phyloP scores from a whole-genome alignment of 2,113 vertebrate species.

The Chamaetylas fuelleborni region DNA sequence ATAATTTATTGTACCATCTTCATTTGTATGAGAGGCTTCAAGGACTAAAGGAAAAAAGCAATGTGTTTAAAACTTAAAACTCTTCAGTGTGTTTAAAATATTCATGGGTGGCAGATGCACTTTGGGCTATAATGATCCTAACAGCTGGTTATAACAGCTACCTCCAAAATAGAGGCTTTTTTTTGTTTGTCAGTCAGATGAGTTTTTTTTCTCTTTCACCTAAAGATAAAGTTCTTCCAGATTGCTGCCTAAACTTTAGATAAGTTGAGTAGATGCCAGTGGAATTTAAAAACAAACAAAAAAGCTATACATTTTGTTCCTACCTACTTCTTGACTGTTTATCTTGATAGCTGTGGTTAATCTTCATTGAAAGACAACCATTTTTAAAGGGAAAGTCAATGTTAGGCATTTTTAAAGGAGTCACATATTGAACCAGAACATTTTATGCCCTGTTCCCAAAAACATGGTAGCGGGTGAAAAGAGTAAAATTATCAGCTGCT shows the following conservation, averaged over 20 bases:
- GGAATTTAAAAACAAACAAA: not conserved
- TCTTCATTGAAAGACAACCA: not conserved
- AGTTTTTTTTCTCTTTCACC: not conserved
- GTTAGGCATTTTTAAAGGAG: rapidly evolving
- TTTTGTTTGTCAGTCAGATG: not conserved
- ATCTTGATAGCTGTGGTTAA: not conserved
- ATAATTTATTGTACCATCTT: not conserved
- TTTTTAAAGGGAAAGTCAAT: not conserved
- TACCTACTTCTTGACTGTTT: not conserved
- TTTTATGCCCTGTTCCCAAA: not conserved
- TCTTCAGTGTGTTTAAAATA: not conserved
- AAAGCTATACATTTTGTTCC: not conserved
- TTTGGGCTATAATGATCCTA: not conserved
- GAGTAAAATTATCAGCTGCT: not conserved
- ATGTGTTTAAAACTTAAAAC: not conserved
- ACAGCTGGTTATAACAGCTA: not conserved
- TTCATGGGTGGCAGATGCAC: not conserved
- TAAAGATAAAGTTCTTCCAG: not conserved
- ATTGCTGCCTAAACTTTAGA: not conserved
- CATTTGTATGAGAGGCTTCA: not conserved
- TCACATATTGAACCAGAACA: not conserved
- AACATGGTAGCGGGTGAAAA: not conserved
- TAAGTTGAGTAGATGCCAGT: not conserved
- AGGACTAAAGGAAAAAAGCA: slow-evolving; percentile 3
- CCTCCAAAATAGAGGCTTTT: not conserved